Evolutionary conservation across 2,888 invertebrate species (phyloP).

Genomic region (Lathronympha strigana): DNA sequence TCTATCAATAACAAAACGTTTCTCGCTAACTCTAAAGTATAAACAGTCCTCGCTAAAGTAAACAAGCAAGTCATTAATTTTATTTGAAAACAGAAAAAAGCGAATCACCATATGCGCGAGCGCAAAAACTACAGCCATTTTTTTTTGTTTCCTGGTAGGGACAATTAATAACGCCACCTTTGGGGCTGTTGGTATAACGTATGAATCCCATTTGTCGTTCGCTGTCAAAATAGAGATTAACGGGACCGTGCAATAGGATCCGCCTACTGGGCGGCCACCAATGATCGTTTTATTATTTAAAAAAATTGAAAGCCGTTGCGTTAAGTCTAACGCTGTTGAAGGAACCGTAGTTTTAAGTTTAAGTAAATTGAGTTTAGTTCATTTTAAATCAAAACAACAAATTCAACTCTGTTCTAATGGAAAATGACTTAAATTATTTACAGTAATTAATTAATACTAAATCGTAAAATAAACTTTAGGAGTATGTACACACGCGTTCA

Average conservation of each 20-base stretch:
- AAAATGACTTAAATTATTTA: too few relatives aligned
- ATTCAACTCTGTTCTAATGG: too few relatives aligned
- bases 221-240: slow-evolving; percentile 80
- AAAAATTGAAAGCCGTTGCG: too few relatives aligned
- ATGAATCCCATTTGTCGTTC: slow-evolving; percentile 74
- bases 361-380: too few relatives aligned
- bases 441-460: too few relatives aligned
- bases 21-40: slow-evolving; percentile 17
- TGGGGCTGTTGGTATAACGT: slow-evolving; percentile 50
- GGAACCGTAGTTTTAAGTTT: too few relatives aligned
- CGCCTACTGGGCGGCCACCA: slow-evolving; percentile 66
- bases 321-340: too few relatives aligned
- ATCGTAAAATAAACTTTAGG: too few relatives aligned
- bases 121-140: slow-evolving; percentile 56
- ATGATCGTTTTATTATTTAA: too few relatives aligned
- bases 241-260: slow-evolving; percentile 66
- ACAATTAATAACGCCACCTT: slow-evolving; percentile 60
- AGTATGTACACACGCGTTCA: too few relatives aligned
- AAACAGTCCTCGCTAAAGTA: slow-evolving; percentile 36
- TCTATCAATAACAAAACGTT: too few relatives aligned
- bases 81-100: slow-evolving; percentile 48
- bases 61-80: slow-evolving; percentile 46
- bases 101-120: slow-evolving; percentile 60
- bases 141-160: slow-evolving; percentile 62
- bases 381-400: too few relatives aligned